Percentiles rank a stretch among this genome's conserved stretches.
Conservation (phyloP, 2,888 invertebrate genomes). For the Timema podura region DNA sequence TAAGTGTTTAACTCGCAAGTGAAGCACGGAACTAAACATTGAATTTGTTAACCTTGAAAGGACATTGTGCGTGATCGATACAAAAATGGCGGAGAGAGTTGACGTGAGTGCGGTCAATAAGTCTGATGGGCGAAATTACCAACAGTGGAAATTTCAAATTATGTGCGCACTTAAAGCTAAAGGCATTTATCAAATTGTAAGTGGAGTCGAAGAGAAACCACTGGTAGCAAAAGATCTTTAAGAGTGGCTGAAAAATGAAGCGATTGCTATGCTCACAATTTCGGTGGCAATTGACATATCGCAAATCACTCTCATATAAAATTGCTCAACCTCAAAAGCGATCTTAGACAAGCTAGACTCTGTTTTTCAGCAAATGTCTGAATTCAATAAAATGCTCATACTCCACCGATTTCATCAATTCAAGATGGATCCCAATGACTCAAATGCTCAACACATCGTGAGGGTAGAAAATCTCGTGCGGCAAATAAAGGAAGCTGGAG, state of each 20-base stretch:
- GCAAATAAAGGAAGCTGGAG: too few relatives aligned
- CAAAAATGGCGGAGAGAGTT: not conserved
- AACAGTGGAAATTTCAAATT: not conserved
- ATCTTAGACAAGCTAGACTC: slow-evolving; percentile 3
- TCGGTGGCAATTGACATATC: not conserved
- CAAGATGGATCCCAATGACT: not conserved
- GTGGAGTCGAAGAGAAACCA: not conserved
- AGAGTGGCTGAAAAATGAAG: not conserved
- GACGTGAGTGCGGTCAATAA: not conserved
- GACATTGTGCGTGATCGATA: too few relatives aligned
- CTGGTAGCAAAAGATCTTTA: not conserved
- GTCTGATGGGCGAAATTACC: slow-evolving; percentile 1
- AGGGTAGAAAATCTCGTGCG: not conserved
- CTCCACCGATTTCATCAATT: not conserved
- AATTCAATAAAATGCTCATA: not conserved
- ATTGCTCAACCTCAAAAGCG: not conserved
- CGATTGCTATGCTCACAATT: not conserved
- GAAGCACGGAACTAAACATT: too few relatives aligned
- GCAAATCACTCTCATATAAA: not conserved
- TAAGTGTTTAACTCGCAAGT: too few relatives aligned
- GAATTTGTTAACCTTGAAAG: too few relatives aligned
- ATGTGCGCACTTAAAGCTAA: not conserved
- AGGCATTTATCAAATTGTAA: not conserved
- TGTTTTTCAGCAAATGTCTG: not conserved
- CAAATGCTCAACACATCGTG: not conserved